A percentile compares a stretch with the other conserved stretches of the same genome.
These are phyloP conservation scores for Hippocampus abdominalis DNA, from an alignment of 2,113 vertebrate genomes.

Conservation along the genomic window DNA sequence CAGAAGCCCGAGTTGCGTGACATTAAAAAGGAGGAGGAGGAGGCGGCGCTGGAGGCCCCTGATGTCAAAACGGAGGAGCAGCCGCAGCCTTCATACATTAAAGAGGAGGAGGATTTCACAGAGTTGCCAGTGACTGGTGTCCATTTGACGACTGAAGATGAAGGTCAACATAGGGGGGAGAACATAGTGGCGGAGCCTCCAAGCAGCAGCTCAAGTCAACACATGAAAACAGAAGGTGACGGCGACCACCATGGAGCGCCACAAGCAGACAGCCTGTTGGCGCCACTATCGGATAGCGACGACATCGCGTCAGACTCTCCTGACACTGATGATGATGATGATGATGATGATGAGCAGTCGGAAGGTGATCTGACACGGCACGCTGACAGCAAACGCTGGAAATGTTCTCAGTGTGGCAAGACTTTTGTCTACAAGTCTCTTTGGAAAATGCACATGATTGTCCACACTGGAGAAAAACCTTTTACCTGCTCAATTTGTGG, in stretches of 20 bases:
- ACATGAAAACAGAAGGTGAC: neutral
- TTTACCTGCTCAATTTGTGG: neutral
- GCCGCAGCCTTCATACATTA: neutral
- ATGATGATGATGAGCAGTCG: neutral
- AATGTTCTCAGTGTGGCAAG: neutral
- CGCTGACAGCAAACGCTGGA: neutral
- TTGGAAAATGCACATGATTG: neutral
- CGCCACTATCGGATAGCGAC: neutral
- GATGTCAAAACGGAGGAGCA: neutral
- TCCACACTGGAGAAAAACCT: neutral
- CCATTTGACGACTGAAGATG: neutral
- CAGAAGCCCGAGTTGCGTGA: neutral
- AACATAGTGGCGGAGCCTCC: neutral
- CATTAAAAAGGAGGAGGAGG: neutral
- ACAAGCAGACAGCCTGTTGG: neutral
- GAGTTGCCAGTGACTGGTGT: neutral
- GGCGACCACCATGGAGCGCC: neutral
- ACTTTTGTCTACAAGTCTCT: neutral
- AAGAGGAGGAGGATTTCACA: neutral
- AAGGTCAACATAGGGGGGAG: neutral
- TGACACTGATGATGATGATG: neutral
- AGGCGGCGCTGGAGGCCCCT: neutral
- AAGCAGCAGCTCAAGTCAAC: neutral
- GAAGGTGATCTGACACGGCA: neutral
- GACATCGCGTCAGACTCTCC: neutral